phyloP scores from a whole-genome alignment of 2,888 invertebrate species.

The Idaea aversata region DNA sequence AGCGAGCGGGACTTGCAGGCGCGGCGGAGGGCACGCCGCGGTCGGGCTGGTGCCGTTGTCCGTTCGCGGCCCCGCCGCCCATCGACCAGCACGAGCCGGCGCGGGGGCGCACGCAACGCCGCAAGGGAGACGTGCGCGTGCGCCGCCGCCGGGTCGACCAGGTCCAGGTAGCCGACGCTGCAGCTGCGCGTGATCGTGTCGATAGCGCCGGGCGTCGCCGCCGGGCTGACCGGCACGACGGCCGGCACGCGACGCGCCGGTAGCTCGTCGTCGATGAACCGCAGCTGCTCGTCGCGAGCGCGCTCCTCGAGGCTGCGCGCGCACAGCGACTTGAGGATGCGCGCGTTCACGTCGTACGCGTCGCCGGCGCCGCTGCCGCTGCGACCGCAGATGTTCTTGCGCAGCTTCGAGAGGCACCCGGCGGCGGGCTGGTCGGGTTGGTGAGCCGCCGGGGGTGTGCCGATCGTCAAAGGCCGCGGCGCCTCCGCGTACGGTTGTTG shows the following conservation, averaged over 20 bases:
- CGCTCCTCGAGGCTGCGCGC: constrained; percentile 68
- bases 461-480: constrained; percentile 4
- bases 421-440: constrained; percentile 63
- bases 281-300: constrained; percentile 82
- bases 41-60: constrained; percentile 51
- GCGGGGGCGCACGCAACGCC: constrained; percentile 86
- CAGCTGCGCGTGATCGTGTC: constrained; percentile 91
- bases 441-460: background rate
- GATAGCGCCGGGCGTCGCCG: constrained; percentile 58
- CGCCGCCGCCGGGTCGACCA: constrained; percentile 87
- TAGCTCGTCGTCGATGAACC: constrained; percentile 85
- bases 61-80: constrained; percentile 51
- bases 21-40: constrained; percentile 75
- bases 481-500: constrained; percentile 65
- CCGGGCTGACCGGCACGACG: constrained; percentile 84
- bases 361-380: constrained; percentile 51
- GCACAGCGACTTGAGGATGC: constrained; percentile 68
- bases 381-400: constrained; percentile 64
- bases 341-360: constrained; percentile 66
- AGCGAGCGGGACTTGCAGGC: constrained; percentile 91
- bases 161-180: constrained; percentile 92
- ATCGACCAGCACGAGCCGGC: constrained; percentile 85
- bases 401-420: constrained; percentile 67
- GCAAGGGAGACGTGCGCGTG: constrained; percentile 87
- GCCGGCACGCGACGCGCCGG: constrained; percentile 58